Base-by-base conservation (phyloP, 2,113 vertebrate species). In the Excalfactoria chinensis region DNA sequence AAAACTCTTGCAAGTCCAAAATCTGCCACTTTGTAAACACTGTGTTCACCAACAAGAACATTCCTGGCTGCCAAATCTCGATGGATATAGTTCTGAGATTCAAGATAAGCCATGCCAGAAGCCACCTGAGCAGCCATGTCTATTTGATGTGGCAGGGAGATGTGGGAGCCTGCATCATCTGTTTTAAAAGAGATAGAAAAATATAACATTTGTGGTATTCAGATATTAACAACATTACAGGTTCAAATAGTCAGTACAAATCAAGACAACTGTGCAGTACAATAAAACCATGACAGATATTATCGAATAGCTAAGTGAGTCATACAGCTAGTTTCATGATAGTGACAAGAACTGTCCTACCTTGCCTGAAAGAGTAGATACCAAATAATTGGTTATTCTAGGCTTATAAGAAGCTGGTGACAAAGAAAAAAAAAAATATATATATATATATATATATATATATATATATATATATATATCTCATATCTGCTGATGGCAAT, bases 1-100 rank as follows among this genome's bases (percentile, higher is more conserved):
- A 99, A 99, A 93, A 99, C 98, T 86, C 99, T 98, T 69, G 99
- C 98, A 43, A 99, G 98, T 93, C 99, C 99, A 30, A 99, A 99
- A 95, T 99, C 99, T 25, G 99, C 99, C 67, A 99, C 98, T 97
- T 99, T 99, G 97, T 98, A 99, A 97, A 98, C 95, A 91, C 98
- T 98, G 86, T 99, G 99, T 55, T 99, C 99, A 7, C 98, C 99
- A 88, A 99, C 99, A 63, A 99, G 98, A 41, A 99, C 99, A 53
- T 99, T 99, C 81, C 99, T 98, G 64, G 99, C 99, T 53, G 99
- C 99, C 93, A 99, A 97, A 93, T 99, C 99, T 95, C 99, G 97
- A 92, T 99, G 99, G 85, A 99, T 99, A 60, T 99, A 99, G 95
- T 99, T 99, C 96, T 99, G 98, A 4, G 97, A 96, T 96, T 99